Percentiles rank a stretch among this genome's conserved stretches.
Evolutionary conservation across 2,797 vertebrate genomes (phyloP).

Genomic region (Acanthornis magna): DNA sequence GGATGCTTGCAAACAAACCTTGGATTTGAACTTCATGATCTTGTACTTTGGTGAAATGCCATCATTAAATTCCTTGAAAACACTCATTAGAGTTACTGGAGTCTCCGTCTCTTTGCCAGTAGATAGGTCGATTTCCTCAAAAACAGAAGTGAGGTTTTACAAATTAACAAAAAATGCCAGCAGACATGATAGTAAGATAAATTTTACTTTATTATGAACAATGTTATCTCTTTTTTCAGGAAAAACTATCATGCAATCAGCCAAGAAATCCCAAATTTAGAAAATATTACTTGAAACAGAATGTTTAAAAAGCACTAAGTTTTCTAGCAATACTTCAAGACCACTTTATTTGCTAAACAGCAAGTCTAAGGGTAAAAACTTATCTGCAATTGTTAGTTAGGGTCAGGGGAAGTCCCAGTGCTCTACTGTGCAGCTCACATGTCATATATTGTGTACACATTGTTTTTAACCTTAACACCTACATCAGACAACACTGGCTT

Average conservation of each 20-base stretch:
- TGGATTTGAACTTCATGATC: constrained; percentile 99
- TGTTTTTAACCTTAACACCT: not conserved
- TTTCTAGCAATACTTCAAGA: not conserved
- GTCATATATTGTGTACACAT: rapidly evolving
- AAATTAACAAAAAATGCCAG: not conserved
- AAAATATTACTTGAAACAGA: not conserved
- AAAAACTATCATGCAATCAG: not conserved
- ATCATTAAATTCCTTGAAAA: constrained; percentile 94
- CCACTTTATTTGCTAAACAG: not conserved
- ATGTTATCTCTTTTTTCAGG: not conserved
- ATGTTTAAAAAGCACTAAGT: not conserved
- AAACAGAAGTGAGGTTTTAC: constrained; percentile 6
- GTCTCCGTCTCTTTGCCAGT: constrained; percentile 79
- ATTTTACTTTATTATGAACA: not conserved
- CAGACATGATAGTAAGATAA: not conserved
- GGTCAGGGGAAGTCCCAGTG: not conserved
- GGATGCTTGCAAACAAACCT: constrained; percentile 75
- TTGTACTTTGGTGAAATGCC: constrained; percentile 88
- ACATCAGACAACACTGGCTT: not conserved
- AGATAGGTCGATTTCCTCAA: constrained; percentile 84
- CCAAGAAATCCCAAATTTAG: not conserved
- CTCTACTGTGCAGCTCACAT: not conserved
- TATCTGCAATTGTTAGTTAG: not conserved
- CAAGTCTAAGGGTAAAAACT: not conserved
- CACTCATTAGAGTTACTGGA: constrained; percentile 87